These are phyloP conservation scores for Ctenosaura bakeri DNA, from an alignment of 2,797 vertebrate species.

Conservation along the genomic window DNA sequence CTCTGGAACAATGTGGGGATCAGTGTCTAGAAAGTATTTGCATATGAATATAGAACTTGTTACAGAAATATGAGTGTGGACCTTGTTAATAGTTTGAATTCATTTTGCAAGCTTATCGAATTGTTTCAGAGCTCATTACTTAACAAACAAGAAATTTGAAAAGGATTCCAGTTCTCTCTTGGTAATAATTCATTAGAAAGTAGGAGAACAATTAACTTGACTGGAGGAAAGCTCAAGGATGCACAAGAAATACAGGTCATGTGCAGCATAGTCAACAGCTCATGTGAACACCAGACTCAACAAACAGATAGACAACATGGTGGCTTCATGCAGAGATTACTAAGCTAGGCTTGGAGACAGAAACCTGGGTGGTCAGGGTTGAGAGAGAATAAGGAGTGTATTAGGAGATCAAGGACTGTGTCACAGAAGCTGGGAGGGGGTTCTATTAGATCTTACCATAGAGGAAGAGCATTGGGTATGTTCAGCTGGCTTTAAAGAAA, in stretches of 20 bases:
- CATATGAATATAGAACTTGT: background rate
- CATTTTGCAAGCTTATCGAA: background rate
- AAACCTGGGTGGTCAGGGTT: constrained; percentile 65
- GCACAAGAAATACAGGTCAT: constrained; percentile 73
- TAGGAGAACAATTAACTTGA: constrained; percentile 74
- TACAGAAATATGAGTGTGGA: background rate
- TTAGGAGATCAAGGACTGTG: constrained; percentile 76
- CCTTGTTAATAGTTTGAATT: constrained; percentile 6
- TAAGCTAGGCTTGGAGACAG: constrained; percentile 77
- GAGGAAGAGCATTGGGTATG: constrained; percentile 95
- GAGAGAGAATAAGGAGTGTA: constrained; percentile 76
- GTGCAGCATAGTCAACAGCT: constrained; percentile 77
- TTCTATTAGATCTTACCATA: constrained; percentile 94
- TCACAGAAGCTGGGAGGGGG: constrained; percentile 80
- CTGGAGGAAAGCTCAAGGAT: constrained; percentile 74
- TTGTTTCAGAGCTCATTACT: background rate
- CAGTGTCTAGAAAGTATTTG: background rate
- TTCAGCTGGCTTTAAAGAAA: constrained; percentile 99
- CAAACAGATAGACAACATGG: constrained; percentile 76
- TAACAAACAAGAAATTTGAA: constrained; percentile 78
- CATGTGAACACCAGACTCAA: constrained; percentile 79
- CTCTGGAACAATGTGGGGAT: background rate
- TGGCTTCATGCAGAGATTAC: constrained; percentile 82
- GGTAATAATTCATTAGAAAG: constrained; percentile 74
- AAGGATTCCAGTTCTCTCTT: constrained; percentile 81